Base-by-base conservation (phyloP, 92 coral and sea anemone species). In the Parazoanthus darwini region DNA sequence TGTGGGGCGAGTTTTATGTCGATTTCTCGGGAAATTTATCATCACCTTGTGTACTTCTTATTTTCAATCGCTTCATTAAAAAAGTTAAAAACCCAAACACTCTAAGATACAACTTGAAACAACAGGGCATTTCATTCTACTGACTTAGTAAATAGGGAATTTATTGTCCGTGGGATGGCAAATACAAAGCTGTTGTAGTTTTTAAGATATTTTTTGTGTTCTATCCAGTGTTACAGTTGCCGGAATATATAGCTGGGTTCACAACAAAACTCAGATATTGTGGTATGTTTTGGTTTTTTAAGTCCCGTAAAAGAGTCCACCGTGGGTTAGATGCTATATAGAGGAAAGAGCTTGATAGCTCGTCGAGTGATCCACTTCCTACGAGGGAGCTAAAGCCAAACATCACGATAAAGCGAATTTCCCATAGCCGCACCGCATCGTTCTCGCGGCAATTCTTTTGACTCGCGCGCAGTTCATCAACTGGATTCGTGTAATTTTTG, bases 341-440 rank as follows among this genome's bases (percentile, higher is more conserved):
- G 13, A 33, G 68, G 85, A 37, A 51, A 81, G 35, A 58, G 85
- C 58, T 36, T 54, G 43, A 76, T 42, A 2, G 46, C 25, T 44
- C n/a, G 46, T 76, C 48, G 46, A 76, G 80, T 76, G 46, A 39
- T 76, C 80, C 80, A 76, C 50, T 76, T 76, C 80, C 80, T 44
- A 37, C n/a, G n/a, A 44, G 29, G 85, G 22, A 36, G 71, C 63
- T 38, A 6, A 9, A 43, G 25, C 33, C 36, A 46, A 79, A 54
- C 42, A 79, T 79, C 82, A 79, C 74, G 71, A 81, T 22, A 63
- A 81, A 13, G 42, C 46, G 16, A 36, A 11, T 26, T 44, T 82
- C 35, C 59, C 39, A 37, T 8, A 37, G 22, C 18, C 29, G 6
- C 8, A 16, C 78, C 18, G 15, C 78, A 74, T 33, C 18, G 13